phyloP scores from a whole-genome alignment of 2,888 invertebrate species.

The Drosophila antonietae region DNA sequence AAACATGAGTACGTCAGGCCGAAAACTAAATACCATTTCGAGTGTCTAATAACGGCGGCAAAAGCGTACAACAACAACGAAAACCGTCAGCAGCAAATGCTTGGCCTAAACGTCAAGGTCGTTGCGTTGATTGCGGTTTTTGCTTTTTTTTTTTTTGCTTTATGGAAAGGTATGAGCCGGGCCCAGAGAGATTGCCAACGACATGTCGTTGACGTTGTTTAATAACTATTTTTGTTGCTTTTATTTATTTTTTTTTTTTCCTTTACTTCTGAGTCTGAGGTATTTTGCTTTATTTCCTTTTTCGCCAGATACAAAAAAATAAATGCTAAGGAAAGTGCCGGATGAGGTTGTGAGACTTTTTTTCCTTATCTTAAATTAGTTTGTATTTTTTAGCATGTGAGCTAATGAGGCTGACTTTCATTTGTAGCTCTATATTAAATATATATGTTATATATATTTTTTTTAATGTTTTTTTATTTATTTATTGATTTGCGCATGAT shows the following conservation, averaged over 20 bases:
- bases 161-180: conserved; percentile 37
- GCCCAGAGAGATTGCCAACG: conserved; percentile 55
- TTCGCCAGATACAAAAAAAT: conserved; percentile 70
- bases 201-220: conserved; percentile 56
- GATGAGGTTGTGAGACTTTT: conserved; percentile 24
- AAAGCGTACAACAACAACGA: conserved; percentile 16
- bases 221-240: conserved; percentile 55
- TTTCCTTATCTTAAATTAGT: background rate
- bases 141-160: conserved; percentile 43
- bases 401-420: conserved; percentile 58
- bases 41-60: conserved; percentile 67
- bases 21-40: conserved; percentile 67
- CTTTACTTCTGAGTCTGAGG: conserved; percentile 32
- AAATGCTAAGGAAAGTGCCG: conserved; percentile 55
- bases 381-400: conserved; percentile 49
- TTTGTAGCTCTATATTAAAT: conserved; percentile 4
- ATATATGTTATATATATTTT: background rate
- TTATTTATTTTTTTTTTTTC: background rate
- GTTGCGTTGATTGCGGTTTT: conserved; percentile 76
- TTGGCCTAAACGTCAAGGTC: conserved; percentile 70
- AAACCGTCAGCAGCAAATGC: conserved; percentile 31
- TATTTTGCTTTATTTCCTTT: conserved; percentile 75
- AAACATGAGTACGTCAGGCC: conserved; percentile 61
- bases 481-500: conserved; percentile 23
- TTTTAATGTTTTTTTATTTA: no score